Evolutionary conservation across 1,140 invertebrate genomes (phyloP).

Genomic region (Euwallacea fornicatus): DNA sequence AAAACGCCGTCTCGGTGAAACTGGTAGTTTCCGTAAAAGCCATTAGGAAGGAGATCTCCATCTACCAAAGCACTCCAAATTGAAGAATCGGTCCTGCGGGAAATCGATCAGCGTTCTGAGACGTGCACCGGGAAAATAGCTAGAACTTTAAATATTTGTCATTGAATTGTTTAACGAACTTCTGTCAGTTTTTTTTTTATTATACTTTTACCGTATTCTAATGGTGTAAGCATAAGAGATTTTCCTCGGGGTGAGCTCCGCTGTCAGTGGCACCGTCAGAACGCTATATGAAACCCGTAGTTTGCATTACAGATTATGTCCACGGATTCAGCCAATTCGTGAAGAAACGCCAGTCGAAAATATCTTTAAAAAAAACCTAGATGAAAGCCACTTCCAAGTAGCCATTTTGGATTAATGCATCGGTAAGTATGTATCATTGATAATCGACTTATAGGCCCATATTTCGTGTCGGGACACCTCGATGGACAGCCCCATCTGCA

Average conservation of each 20-base stretch:
- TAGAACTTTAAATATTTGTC: conserved; percentile 3
- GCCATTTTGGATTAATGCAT: too few species aligned
- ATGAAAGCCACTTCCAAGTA: neutral
- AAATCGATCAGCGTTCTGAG: too few species aligned
- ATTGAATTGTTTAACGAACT: conserved; percentile 6
- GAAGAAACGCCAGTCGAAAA: conserved; percentile 2
- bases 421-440: too few species aligned
- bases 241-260: neutral
- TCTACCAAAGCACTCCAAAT: conserved; percentile 19
- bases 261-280: conserved; percentile 3
- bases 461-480: too few species aligned
- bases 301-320: conserved; percentile 9
- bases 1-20: conserved; percentile 2
- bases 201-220: conserved; percentile 3
- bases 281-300: conserved; percentile 2
- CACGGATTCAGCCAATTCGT: conserved; percentile 11
- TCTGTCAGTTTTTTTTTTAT: too few species aligned
- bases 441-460: too few species aligned
- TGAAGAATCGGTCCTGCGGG: conserved; percentile 27
- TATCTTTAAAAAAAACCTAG: neutral
- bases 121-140: conserved; percentile 24
- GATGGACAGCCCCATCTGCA: neutral
- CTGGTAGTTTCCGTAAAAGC: conserved; percentile 9
- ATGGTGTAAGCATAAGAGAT: conserved; percentile 3
- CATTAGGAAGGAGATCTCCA: conserved; percentile 10